Evolutionary conservation across 2,888 invertebrate genomes (phyloP), one percentile per base, ranked within the genome.

Genomic region (Conomelus anceps): DNA sequence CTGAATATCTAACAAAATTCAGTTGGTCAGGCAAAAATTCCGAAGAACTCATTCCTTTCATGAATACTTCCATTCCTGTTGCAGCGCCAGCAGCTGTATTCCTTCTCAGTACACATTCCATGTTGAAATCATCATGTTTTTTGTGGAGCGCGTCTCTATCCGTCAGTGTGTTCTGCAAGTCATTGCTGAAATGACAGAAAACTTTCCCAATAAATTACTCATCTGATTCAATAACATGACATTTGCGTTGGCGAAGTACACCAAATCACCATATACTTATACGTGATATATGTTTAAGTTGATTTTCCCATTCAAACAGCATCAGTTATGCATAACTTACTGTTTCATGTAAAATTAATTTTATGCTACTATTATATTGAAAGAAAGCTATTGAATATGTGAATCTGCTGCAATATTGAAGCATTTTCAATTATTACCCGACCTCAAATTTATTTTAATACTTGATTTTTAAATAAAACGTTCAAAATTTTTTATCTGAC

Each of bases 11-110:
- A 17, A 90, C 91, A 11, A 91, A 90, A 24, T 89, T 89, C 13
- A 90, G 90, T 9, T 90, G 90, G 87, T 91, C 91, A 1, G 86
- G 87, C 85, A 91, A 86, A 13, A 90, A 89, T 85, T 91, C 90
- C 1, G 90, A 90, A 4, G 86, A 20, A 34, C 90, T 90, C 85
- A 91, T 90, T 22, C 89, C 88, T 26, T 91, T 91, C 26, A 92
- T 90, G 88, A 91, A 92, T 22, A 92, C 90, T 87, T 92, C 91
- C 22, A 92, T 86, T 22, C 91, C 92, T 0, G 91, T 91, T 23
- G 91, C 90, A n/a, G 91, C 88, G 22, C 90, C 92, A 22, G 90
- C 91, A 9, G 91, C 91, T 3, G 91, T 90, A 23, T 91, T 92
- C 13, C 92, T 89, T 86, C 91, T 89, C 34, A 92, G 22, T 3